Evolutionary conservation across 2,797 vertebrate species (phyloP).

Genomic region (Notolepis coatsorum): DNA sequence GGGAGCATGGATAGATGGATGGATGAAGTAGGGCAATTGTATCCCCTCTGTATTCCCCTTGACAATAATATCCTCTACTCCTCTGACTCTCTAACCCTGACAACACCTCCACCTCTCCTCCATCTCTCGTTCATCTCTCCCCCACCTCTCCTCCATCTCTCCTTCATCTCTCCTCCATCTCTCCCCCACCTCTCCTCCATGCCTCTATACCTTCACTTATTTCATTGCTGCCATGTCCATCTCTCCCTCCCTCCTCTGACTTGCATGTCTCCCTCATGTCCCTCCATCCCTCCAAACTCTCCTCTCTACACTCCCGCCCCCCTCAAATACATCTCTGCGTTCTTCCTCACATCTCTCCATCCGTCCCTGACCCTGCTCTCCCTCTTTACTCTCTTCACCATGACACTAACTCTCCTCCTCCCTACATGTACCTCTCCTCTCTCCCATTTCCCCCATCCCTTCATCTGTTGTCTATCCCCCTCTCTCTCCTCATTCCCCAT

Average conservation of each 20-base stretch:
- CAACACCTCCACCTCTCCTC: neutral
- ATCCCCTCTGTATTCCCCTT: neutral
- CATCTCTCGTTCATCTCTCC: neutral
- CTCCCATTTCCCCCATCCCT: too few relatives aligned
- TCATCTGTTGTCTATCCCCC: too few relatives aligned
- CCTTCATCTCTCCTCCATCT: neutral
- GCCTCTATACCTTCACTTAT: too few relatives aligned
- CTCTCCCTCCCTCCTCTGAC: neutral
- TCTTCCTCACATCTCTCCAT: too few relatives aligned
- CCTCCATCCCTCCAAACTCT: too few relatives aligned
- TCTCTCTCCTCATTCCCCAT: neutral
- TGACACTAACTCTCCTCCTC: too few relatives aligned
- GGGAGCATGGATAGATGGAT: too few relatives aligned
- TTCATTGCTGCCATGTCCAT: too few relatives aligned
- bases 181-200: neutral
- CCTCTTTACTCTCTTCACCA: conserved; percentile 12
- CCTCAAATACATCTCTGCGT: neutral
- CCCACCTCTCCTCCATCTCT: neutral
- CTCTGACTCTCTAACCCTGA: neutral
- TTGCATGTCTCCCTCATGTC: neutral
- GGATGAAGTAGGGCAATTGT: neutral
- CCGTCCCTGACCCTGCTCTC: conserved; percentile 9
- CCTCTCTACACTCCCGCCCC: neutral
- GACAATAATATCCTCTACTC: neutral
- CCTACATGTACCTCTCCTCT: too few relatives aligned